Base-by-base conservation (phyloP, 2,113 vertebrate genomes). In the Emydura subglobosa region DNA sequence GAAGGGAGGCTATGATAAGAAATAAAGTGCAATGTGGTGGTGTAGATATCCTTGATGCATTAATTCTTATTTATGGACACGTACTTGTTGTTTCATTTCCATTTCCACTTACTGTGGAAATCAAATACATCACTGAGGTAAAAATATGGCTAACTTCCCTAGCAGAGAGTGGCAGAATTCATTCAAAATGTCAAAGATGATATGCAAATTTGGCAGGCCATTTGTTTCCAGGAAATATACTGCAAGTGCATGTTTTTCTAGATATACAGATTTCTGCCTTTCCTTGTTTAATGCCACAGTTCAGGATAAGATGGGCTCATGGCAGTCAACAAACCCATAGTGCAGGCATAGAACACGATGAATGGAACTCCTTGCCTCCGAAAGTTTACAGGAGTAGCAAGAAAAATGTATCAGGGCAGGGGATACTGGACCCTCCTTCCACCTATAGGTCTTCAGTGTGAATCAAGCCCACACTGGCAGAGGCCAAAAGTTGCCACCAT, bases 221-320 rank as follows among this genome's bases (percentile, higher is more conserved):
- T 79, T 4, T 51, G 55, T 96, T 93, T 85, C 39, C 44, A 81
- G 88, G 90, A 94, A 95, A 87, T 57, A 88, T 25, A n/a, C 16
- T 4, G 3, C 42, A 82, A 92, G 85, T 81, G 16, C 9, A 42
- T 31, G 3, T 1, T 84, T 88, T 59, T 61, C 68, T 21, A 74
- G 2, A 29, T 51, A 80, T 86, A 61, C 1, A 57, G 4, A 82
- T 92, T 81, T 42, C 42, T 84, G 29, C 42, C 6, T 27, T 5
- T 31, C 54, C 59, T 83, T 86, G 19, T 80, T 93, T 81, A 65
- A 57, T 13, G 21, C 34, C 79, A 84, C 3, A 47, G 82, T 21
- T 29, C 14, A 72, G 17, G 85, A 49, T 17, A 76, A 74, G 10
- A 16, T 53, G 8, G 68, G 85, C 68, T 59, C 47, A 21, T 13